Conservation (phyloP, 2,888 invertebrate genomes). For the Cerceris rybyensis region DNA sequence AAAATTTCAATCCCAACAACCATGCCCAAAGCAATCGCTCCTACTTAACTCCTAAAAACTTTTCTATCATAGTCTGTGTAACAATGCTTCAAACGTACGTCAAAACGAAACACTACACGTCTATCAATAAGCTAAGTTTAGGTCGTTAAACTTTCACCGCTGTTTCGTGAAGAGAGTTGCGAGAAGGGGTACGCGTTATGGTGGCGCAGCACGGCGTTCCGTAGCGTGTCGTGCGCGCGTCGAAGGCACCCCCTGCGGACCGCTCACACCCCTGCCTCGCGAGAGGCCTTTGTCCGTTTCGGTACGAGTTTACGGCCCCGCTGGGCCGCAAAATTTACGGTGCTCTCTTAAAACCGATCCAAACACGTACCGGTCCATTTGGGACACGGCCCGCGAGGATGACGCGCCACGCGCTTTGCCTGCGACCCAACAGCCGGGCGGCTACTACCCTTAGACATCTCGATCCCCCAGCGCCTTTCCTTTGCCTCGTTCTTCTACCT, state of each 20-base stretch:
- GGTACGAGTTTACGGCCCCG: conserved; percentile 67
- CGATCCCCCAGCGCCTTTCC: neutral
- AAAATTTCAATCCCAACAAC: no score
- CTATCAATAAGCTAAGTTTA: neutral
- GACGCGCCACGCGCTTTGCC: conserved; percentile 59
- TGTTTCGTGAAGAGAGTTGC: conserved; percentile 1
- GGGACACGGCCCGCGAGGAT: conserved; percentile 21
- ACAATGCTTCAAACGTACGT: neutral
- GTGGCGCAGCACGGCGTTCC: conserved; percentile 1
- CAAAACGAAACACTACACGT: no score
- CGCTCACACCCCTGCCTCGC: conserved; percentile 54
- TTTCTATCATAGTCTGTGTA: neutral
- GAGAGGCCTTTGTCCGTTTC: conserved; percentile 51
- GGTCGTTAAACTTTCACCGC: conserved; percentile 34
- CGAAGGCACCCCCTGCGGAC: conserved; percentile 41
- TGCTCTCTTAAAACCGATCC: conserved; percentile 68
- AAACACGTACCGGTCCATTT: conserved; percentile 69
- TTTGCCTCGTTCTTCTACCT: neutral
- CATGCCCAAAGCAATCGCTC: neutral
- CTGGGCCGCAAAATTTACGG: conserved; percentile 75
- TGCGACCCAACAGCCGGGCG: conserved; percentile 24
- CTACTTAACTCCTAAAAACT: neutral
- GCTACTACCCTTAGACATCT: conserved; percentile 6
- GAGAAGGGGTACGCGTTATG: conserved; percentile 5
- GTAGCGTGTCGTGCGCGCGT: conserved; percentile 40